These are phyloP conservation scores for Siniperca chuatsi DNA, from an alignment of 2,113 vertebrate genomes.

Conservation along the genomic window DNA sequence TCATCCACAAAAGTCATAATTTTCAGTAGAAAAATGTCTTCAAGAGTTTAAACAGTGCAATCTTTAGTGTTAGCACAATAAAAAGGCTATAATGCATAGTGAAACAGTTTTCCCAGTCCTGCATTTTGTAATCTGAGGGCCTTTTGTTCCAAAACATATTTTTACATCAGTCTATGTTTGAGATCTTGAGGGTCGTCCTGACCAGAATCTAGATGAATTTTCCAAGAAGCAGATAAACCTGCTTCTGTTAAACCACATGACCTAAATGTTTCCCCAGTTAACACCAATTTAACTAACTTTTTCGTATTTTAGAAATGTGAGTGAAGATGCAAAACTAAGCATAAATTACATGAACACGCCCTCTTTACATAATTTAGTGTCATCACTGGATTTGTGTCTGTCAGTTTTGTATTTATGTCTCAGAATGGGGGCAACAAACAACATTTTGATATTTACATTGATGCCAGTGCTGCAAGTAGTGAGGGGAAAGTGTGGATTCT, in stretches of 20 bases:
- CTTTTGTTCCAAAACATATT: slow-evolving; percentile 10
- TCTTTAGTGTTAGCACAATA: slow-evolving; percentile 68
- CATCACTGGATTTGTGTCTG: slow-evolving; percentile 14
- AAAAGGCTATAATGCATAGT: slow-evolving; percentile 17
- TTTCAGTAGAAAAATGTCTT: slow-evolving; percentile 59
- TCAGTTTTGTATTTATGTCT: background rate
- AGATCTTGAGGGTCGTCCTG: background rate
- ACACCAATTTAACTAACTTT: background rate
- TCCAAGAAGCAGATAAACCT: background rate
- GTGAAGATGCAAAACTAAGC: slow-evolving; percentile 9
- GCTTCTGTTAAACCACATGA: slow-evolving; percentile 15
- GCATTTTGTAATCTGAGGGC: background rate
- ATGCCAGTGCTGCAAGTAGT: slow-evolving; percentile 36
- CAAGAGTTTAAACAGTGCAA: slow-evolving; percentile 65
- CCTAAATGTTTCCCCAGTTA: background rate
- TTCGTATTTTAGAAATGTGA: slow-evolving; percentile 6
- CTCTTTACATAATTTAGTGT: slow-evolving; percentile 2
- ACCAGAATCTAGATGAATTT: slow-evolving; percentile 24
- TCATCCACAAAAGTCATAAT: slow-evolving; percentile 53
- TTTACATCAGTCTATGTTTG: slow-evolving; percentile 20
- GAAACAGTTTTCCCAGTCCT: background rate
- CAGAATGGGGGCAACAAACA: background rate
- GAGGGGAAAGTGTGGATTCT: background rate
- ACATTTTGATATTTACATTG: slow-evolving; percentile 7
- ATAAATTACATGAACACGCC: slow-evolving; percentile 2